These are phyloP conservation scores for Drosophila trapezifrons DNA, from an alignment of 1,140 invertebrate genomes.

Conservation along the genomic window DNA sequence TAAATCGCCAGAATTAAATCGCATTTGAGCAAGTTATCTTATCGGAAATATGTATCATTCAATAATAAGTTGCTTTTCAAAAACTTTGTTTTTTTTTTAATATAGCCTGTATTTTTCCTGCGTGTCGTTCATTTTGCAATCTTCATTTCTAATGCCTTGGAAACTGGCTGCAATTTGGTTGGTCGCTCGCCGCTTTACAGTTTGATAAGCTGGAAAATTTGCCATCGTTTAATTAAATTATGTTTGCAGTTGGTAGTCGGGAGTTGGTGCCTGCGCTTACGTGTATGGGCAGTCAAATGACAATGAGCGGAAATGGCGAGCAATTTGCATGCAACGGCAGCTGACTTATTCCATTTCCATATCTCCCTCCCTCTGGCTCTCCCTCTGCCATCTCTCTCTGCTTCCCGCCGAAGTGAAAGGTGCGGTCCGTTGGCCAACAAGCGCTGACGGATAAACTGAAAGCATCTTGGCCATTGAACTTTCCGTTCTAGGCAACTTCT, in stretches of 20 bases:
- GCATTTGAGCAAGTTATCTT: neutral
- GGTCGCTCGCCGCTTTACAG: constrained; percentile 43
- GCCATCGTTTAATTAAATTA: constrained; percentile 80
- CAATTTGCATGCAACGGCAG: constrained; percentile 73
- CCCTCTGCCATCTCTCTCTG: too few species aligned
- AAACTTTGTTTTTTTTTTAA: too few species aligned
- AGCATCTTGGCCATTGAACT: constrained; percentile 43
- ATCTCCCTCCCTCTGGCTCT: constrained; percentile 11
- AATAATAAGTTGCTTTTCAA: too few species aligned
- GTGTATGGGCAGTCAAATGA: constrained; percentile 61
- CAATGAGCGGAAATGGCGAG: constrained; percentile 75
- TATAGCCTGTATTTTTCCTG: constrained; percentile 6
- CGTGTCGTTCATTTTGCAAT: constrained; percentile 43
- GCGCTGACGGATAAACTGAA: constrained; percentile 20
- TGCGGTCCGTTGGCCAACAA: constrained; percentile 41
- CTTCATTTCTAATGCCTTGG: constrained; percentile 61
- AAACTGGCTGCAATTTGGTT: constrained; percentile 49
- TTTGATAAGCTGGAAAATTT: constrained; percentile 80
- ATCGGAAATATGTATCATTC: too few species aligned
- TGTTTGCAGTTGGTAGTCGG: constrained; percentile 52
- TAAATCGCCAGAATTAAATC: neutral
- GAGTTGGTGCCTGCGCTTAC: constrained; percentile 55
- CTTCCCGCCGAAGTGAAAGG: constrained; percentile 29
- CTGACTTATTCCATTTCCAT: constrained; percentile 43
- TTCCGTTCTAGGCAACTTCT: constrained; percentile 39